A percentile compares a stretch with the other conserved stretches of the same genome.
Conservation (phyloP, 2,797 vertebrate genomes). For the Alauda arvensis region DNA sequence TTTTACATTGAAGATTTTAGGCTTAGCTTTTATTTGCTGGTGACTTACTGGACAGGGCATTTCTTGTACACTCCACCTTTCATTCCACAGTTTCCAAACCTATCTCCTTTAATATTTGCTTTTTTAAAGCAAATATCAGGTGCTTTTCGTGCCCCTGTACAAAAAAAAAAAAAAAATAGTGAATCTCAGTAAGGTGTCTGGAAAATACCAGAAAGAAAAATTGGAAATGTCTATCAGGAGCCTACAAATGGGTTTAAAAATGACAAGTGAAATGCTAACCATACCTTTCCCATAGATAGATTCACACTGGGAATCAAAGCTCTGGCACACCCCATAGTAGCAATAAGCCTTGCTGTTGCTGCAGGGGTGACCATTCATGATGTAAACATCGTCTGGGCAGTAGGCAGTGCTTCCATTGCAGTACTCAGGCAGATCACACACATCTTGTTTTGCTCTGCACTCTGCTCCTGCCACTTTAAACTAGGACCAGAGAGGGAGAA, state of each 20-base stretch:
- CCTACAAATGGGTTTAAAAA: neutral
- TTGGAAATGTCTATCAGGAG: neutral
- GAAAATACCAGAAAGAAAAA: neutral
- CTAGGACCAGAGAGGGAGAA: conserved; percentile 61
- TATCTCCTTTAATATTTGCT: conserved; percentile 74
- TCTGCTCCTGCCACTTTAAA: conserved; percentile 75
- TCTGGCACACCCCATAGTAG: conserved; percentile 87
- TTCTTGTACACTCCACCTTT: conserved; percentile 12
- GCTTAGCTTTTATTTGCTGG: neutral
- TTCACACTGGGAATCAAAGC: conserved; percentile 81
- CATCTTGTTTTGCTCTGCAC: conserved; percentile 71
- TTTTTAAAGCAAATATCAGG: conserved; percentile 75
- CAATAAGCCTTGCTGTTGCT: conserved; percentile 75
- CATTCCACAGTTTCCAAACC: conserved; percentile 86
- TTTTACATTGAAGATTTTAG: neutral
- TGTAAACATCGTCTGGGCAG: conserved; percentile 79
- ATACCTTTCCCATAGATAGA: conserved; percentile 79
- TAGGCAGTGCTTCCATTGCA: conserved; percentile 73
- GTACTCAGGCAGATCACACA: conserved; percentile 86
- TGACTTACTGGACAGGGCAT: conserved; percentile 80
- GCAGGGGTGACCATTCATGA: conserved; percentile 82
- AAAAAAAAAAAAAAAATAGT: neutral
- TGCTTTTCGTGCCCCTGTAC: conserved; percentile 78
- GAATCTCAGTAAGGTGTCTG: neutral
- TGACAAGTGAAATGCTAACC: neutral